phyloP scores from a whole-genome alignment of 1,140 invertebrate genomes.

The Ctenoplectra terminalis region DNA sequence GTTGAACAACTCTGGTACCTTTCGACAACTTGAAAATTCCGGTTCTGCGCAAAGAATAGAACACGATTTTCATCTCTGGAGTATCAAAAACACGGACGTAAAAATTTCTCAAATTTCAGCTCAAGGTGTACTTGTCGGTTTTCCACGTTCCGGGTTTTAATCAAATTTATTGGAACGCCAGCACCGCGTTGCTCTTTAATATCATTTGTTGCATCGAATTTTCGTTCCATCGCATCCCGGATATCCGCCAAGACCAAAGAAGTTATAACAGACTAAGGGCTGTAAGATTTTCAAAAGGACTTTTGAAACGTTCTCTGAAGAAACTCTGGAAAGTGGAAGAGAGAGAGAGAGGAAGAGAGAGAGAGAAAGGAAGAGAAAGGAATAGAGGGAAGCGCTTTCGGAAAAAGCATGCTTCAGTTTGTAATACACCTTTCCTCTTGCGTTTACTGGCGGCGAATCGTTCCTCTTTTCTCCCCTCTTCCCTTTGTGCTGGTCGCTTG shows the following conservation, averaged over 20 bases:
- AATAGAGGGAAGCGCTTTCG: not conserved
- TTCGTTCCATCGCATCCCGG: conserved; percentile 17
- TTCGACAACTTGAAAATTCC: too few relatives aligned
- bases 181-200: conserved; percentile 2
- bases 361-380: not conserved
- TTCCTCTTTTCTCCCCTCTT: not conserved
- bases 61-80: too few relatives aligned
- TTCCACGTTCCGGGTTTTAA: not conserved
- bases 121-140: not conserved
- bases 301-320: conserved; percentile 19
- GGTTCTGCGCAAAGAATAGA: too few relatives aligned
- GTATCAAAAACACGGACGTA: not conserved
- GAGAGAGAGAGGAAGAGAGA: not conserved
- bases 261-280: not conserved
- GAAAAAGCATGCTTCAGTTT: conserved; percentile 32
- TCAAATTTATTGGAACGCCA: not conserved
- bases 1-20: too few relatives aligned
- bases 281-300: conserved; percentile 42
- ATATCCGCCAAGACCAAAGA: conserved; percentile 46
- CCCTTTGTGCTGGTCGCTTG: not conserved
- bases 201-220: conserved; percentile 33
- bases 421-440: conserved; percentile 38
- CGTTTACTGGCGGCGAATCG: conserved; percentile 34
- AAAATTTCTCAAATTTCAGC: not conserved
- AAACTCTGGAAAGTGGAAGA: conserved; percentile 1